Conservation (phyloP, 2,113 vertebrate genomes). For the Coptodon rendalli region DNA sequence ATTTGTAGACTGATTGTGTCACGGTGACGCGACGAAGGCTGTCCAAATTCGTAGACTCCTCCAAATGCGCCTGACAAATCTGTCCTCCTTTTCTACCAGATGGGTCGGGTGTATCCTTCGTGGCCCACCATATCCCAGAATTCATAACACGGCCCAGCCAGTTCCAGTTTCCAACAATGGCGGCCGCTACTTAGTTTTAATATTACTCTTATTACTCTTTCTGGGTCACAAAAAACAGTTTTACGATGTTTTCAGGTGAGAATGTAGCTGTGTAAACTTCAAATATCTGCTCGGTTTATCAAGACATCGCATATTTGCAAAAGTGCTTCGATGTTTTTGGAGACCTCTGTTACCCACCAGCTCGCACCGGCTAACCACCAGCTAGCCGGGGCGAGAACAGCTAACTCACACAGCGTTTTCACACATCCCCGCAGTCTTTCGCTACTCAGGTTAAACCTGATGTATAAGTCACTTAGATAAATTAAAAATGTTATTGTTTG, state of each 20-base stretch:
- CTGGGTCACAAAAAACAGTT: not conserved
- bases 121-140: not conserved
- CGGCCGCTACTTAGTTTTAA: rapidly evolving
- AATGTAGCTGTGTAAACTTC: rapidly evolving
- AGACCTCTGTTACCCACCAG: not conserved
- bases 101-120: rapidly evolving
- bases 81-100: rapidly evolving
- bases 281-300: not conserved
- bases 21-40: not conserved
- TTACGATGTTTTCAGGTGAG: rapidly evolving
- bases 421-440: not conserved
- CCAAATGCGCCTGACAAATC: not conserved
- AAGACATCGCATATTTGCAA: not conserved
- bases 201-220: not conserved
- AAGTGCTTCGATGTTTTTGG: rapidly evolving
- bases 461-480: not conserved
- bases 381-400: no score
- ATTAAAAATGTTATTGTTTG: rapidly evolving
- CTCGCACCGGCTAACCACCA: not conserved
- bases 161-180: not conserved
- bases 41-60: rapidly evolving
- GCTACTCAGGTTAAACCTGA: rapidly evolving
- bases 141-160: rapidly evolving
- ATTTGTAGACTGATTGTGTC: not conserved
- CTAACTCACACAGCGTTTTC: not conserved